Evolutionary conservation across 2,888 invertebrate species (phyloP), one percentile per base, ranked within the genome.

Genomic region (Myopa testacea): DNA sequence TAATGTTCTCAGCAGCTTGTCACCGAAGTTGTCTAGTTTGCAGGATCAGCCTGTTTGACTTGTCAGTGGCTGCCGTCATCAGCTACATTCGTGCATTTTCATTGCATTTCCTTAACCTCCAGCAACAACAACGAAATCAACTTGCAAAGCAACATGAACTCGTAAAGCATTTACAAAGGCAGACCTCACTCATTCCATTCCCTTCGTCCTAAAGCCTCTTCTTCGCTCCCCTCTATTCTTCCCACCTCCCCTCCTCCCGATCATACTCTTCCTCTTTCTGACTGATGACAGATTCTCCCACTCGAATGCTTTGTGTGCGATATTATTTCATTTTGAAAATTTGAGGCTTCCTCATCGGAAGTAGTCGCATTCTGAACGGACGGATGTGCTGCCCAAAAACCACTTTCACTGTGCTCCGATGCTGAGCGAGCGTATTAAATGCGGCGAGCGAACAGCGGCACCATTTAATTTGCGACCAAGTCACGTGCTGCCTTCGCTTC

Each of bases 281-380:
- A 45, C 45, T 45, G 10, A 45, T 45, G 45, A 3, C 3, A 45
- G 10, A 45, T 10, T 45, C 45, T 45, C n/a, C n/a, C 55, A 67
- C 34, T 60, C 60, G 55, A 55, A 67, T 75, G 75, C 38, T 75
- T 67, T 67, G 75, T 68, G 52, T 75, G 75, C 45, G 69, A 58
- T 60, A 58, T 69, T 75, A 75, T 75, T 75, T 75, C 75, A 75
- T 69, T 75, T 69, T 40, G 75, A 69, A 75, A 75, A 80, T 81
- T 81, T 79, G 80, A 78, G 81, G 80, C 80, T 81, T 80, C 79
- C 78, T 78, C 78, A 79, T 72, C 80, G 81, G 81, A 81, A 81
- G 75, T 78, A 80, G 80, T 80, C 79, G 78, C 78, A 78, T 80
- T 81, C 79, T 76, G 74, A 81, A 78, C 79, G 80, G 81, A 81